A percentile compares a stretch with the other conserved stretches of the same genome.
Conservation (phyloP, 2,797 vertebrate genomes). For the Cyprinella venusta region DNA sequence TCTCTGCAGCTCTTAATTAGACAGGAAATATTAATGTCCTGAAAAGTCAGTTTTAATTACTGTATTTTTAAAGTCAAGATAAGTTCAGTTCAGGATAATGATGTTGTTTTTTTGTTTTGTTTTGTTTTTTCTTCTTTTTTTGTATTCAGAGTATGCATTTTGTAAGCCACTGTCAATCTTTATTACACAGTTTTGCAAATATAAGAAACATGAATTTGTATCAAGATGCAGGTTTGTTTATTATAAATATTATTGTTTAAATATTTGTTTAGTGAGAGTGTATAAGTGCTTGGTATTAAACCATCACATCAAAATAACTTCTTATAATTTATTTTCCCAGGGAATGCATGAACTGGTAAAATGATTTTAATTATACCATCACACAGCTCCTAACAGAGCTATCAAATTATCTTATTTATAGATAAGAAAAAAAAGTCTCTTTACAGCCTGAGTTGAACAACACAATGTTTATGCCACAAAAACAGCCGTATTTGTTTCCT, state of each 20-base stretch:
- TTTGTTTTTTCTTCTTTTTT: too few species aligned
- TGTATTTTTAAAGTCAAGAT: slow-evolving; percentile 7
- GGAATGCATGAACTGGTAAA: background rate
- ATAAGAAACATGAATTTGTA: background rate
- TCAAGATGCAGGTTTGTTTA: background rate
- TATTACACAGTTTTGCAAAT: background rate
- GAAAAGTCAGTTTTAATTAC: slow-evolving; percentile 5
- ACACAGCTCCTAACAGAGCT: background rate
- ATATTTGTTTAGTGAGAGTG: background rate
- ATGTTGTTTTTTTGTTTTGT: too few species aligned
- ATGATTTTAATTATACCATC: background rate
- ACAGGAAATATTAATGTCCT: background rate
- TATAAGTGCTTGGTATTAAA: background rate
- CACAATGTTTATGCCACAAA: background rate
- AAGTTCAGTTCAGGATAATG: background rate
- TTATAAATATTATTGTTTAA: background rate
- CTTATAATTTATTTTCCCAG: background rate
- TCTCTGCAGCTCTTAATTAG: slow-evolving; percentile 2
- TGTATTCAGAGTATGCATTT: background rate
- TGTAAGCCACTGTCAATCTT: background rate
- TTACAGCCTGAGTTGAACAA: background rate
- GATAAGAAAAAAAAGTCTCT: background rate
- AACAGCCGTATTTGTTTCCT: background rate
- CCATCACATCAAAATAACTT: background rate
- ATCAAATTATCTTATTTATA: background rate